A percentile compares a stretch with the other conserved stretches of the same genome.
phyloP scores from a whole-genome alignment of 2,888 invertebrate genomes.

The Spodoptera littoralis region DNA sequence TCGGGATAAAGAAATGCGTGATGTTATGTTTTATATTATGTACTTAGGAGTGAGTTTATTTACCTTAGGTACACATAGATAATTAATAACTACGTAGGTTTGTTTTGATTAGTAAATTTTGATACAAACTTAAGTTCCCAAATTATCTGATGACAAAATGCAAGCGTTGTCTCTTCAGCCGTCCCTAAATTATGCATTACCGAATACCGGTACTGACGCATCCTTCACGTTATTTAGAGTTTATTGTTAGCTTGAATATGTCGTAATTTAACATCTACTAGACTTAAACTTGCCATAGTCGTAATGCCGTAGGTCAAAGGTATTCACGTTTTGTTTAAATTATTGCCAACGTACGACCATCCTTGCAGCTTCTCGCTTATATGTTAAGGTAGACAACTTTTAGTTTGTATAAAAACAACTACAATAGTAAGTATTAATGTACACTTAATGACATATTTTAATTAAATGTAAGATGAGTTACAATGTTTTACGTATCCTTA shows the following conservation, averaged over 20 bases:
- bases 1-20: too few species aligned
- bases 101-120: too few species aligned
- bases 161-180: slow-evolving; percentile 21
- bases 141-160: not conserved
- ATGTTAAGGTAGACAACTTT: slow-evolving; percentile 81
- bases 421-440: slow-evolving; percentile 30
- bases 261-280: slow-evolving; percentile 53
- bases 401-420: slow-evolving; percentile 60
- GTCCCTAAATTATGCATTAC: slow-evolving; percentile 25
- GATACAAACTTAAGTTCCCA: not conserved
- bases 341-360: slow-evolving; percentile 69
- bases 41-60: too few species aligned
- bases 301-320: slow-evolving; percentile 75
- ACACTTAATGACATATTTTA: slow-evolving; percentile 36
- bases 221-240: slow-evolving; percentile 37
- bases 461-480: slow-evolving; percentile 14
- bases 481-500: too few species aligned
- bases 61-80: too few species aligned
- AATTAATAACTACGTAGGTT: too few species aligned
- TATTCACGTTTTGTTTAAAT: slow-evolving; percentile 79
- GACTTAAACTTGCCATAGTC: slow-evolving; percentile 50
- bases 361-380: slow-evolving; percentile 66
- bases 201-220: slow-evolving; percentile 39
- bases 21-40: too few species aligned
- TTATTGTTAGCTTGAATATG: slow-evolving; percentile 52